These are phyloP conservation scores for Molossus molossus DNA, from an alignment of 2,797 vertebrate species.

Conservation along the genomic window DNA sequence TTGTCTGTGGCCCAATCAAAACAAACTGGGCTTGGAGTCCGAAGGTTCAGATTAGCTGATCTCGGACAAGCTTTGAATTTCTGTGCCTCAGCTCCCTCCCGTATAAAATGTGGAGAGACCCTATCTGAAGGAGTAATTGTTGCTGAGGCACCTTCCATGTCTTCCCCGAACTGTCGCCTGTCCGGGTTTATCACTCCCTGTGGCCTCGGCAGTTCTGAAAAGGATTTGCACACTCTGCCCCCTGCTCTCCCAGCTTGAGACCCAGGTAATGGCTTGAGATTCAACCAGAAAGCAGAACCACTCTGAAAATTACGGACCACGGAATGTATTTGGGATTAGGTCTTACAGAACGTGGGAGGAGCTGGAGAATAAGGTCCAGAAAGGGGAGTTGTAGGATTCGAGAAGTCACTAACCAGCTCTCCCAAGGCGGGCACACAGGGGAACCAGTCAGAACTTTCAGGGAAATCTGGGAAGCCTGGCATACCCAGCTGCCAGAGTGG, in stretches of 20 bases:
- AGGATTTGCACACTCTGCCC: neutral
- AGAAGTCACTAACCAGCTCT: neutral
- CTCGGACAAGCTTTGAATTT: conserved; percentile 59
- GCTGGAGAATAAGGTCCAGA: neutral
- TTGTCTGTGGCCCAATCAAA: conserved; percentile 37
- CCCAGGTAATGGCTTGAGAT: neutral
- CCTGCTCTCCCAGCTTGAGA: conserved; percentile 8
- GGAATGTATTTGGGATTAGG: neutral
- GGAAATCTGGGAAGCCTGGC: neutral
- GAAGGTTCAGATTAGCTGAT: conserved; percentile 66
- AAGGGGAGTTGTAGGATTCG: neutral
- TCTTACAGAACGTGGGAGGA: neutral
- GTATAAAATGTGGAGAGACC: neutral
- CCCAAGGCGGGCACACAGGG: rapidly evolving
- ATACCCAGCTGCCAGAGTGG: neutral
- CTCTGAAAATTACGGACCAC: neutral
- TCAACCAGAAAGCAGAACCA: neutral
- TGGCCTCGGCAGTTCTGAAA: neutral
- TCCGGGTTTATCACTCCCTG: neutral
- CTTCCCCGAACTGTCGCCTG: no score
- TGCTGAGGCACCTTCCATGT: neutral
- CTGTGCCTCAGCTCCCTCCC: conserved; percentile 1
- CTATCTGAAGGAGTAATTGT: neutral
- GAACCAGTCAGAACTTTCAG: neutral
- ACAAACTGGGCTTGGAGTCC: conserved; percentile 51